A percentile compares a stretch with the other conserved stretches of the same genome.
Conservation (phyloP, 2,797 vertebrate species). For the Leuciscus waleckii region DNA sequence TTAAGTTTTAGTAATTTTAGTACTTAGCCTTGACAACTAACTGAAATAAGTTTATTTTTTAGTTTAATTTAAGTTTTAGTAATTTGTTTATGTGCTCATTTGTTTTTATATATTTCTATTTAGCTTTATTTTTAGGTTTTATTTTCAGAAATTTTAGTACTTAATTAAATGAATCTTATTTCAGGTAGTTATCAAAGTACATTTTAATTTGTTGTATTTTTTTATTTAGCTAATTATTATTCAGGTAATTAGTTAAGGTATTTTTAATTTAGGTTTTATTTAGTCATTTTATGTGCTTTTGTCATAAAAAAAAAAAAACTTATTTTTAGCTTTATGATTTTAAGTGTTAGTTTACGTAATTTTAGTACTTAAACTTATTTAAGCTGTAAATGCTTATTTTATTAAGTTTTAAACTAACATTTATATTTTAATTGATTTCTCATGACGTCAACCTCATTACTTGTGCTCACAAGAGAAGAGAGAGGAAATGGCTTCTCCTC, state of each 20-base stretch:
- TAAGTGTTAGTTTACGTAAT: not conserved
- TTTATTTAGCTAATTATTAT: too few species aligned
- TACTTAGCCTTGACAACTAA: too few species aligned
- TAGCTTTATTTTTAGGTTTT: not conserved
- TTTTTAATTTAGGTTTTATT: not conserved
- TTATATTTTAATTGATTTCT: not conserved
- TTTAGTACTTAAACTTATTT: not conserved
- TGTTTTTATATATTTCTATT: not conserved
- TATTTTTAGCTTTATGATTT: not conserved
- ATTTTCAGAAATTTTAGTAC: not conserved
- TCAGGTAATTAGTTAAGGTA: too few species aligned
- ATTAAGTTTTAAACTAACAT: not conserved
- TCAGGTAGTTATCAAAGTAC: not conserved
- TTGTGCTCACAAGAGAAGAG: not conserved
- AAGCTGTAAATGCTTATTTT: not conserved
- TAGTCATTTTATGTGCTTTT: not conserved
- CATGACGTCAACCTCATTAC: not conserved
- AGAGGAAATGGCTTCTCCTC: conserved; percentile 35
- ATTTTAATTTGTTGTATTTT: not conserved
- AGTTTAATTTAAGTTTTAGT: too few species aligned
- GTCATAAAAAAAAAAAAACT: too few species aligned
- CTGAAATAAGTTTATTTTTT: too few species aligned
- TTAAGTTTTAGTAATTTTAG: not conserved
- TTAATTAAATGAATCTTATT: too few species aligned
- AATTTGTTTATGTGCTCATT: too few species aligned